Conservation (phyloP, 2,113 vertebrate genomes). For the Ceyx cyanopectus region DNA sequence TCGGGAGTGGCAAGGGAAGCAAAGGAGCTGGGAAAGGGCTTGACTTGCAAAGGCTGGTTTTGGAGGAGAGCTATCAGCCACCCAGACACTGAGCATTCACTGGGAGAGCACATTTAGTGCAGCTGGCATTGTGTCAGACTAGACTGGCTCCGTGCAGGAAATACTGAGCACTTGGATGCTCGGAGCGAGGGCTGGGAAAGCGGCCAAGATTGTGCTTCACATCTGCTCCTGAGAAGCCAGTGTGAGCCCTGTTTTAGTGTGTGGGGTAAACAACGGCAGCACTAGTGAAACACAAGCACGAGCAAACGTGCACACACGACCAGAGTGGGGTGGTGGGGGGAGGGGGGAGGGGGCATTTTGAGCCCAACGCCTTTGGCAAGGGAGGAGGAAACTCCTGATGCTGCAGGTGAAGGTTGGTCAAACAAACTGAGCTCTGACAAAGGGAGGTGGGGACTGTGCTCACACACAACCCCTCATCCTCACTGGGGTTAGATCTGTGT, state of each 20-base stretch:
- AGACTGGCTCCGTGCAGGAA: slow-evolving; percentile 74
- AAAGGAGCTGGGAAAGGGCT: not conserved
- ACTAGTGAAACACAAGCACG: slow-evolving; percentile 59
- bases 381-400: accelerated
- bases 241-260: slow-evolving; percentile 58
- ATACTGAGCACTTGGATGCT: slow-evolving; percentile 78
- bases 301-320: not conserved
- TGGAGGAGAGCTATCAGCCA: slow-evolving; percentile 17
- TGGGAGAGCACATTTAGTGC: slow-evolving; percentile 30
- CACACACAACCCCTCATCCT: accelerated
- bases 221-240: slow-evolving; percentile 76
- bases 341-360: not conserved
- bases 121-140: slow-evolving; percentile 70
- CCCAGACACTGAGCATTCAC: slow-evolving; percentile 51
- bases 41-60: not conserved
- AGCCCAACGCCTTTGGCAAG: not conserved
- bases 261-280: slow-evolving; percentile 64
- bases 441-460: accelerated
- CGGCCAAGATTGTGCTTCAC: slow-evolving; percentile 79
- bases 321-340: too few relatives aligned
- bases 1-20: not conserved
- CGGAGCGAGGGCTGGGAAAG: slow-evolving; percentile 70
- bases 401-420: not conserved
- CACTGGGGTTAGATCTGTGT: accelerated
- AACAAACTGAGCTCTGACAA: not conserved